These are phyloP conservation scores for Parelbella ahira DNA, from an alignment of 2,888 invertebrate species.

Conservation along the genomic window DNA sequence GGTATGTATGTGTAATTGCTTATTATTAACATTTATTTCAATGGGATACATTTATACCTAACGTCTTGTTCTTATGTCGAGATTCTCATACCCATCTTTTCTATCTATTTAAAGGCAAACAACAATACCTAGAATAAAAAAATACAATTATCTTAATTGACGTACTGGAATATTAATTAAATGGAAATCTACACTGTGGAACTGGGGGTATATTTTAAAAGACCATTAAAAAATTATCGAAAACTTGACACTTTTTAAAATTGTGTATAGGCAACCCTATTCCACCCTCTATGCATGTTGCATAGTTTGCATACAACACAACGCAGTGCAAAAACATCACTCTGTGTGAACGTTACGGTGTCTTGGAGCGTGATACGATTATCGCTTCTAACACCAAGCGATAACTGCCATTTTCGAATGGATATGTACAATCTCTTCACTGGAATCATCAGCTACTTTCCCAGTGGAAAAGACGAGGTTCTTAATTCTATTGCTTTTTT, in stretches of 20 bases:
- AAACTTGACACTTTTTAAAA: no score
- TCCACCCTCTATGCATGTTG: not conserved
- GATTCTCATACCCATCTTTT: no score
- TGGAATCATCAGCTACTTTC: slow-evolving; percentile 55
- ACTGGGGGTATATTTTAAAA: no score
- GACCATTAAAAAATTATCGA: no score
- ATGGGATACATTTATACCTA: no score
- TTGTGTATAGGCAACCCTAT: no score
- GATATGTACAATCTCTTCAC: slow-evolving; percentile 63
- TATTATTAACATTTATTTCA: no score
- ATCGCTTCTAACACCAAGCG: slow-evolving; percentile 18
- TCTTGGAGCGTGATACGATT: not conserved
- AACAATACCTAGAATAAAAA: not conserved
- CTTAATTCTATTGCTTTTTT: slow-evolving; percentile 13
- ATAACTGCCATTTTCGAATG: slow-evolving; percentile 34
- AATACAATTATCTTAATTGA: no score
- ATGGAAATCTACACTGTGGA: no score
- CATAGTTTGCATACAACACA: not conserved
- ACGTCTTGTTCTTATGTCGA: no score
- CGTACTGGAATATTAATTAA: no score
- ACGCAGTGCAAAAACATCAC: slow-evolving; percentile 40
- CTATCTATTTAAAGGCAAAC: not conserved
- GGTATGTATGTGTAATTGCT: no score
- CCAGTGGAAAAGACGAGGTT: slow-evolving; percentile 42
- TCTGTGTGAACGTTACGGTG: slow-evolving; percentile 17